A percentile compares a stretch with the other conserved stretches of the same genome.
phyloP scores from a whole-genome alignment of 2,113 vertebrate genomes.

The Mus pahari region DNA sequence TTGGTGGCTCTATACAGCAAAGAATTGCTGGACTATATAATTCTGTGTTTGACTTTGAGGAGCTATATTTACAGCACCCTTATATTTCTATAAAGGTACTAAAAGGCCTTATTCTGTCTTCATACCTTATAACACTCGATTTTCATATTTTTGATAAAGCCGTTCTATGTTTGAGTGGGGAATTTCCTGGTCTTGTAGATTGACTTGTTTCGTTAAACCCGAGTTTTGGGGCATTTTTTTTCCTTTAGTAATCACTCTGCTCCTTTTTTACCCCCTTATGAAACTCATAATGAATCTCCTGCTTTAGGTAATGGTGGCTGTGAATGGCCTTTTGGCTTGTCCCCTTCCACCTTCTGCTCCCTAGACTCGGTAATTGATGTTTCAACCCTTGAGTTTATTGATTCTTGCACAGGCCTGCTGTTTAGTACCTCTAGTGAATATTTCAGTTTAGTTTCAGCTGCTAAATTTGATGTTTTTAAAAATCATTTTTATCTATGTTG shows the following conservation, averaged over 20 bases:
- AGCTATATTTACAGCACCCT: background rate
- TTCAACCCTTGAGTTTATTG: background rate
- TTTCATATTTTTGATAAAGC: background rate
- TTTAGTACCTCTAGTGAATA: background rate
- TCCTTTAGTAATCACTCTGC: conserved; percentile 4
- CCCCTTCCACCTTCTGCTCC: background rate
- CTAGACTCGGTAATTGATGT: background rate
- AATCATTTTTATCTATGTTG: conserved; percentile 12
- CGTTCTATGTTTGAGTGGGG: background rate
- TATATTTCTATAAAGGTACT: background rate
- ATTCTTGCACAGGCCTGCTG: background rate
- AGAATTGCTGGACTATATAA: conserved; percentile 5
- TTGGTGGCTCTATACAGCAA: background rate
- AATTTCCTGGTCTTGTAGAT: background rate
- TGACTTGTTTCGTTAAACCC: conserved; percentile 34
- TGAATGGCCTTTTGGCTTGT: background rate
- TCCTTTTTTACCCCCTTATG: background rate
- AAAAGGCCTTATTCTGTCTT: background rate
- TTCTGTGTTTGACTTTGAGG: conserved; percentile 35
- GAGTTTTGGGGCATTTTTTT: conserved; percentile 22
- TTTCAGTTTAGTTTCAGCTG: conserved; percentile 17
- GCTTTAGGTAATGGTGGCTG: background rate
- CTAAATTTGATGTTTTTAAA: conserved; percentile 20
- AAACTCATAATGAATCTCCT: background rate
- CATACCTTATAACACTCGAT: background rate